A percentile compares a stretch with the other conserved stretches of the same genome.
These are phyloP conservation scores for Copsychus sechellarum DNA, from an alignment of 2,113 vertebrate genomes.

Conservation along the genomic window DNA sequence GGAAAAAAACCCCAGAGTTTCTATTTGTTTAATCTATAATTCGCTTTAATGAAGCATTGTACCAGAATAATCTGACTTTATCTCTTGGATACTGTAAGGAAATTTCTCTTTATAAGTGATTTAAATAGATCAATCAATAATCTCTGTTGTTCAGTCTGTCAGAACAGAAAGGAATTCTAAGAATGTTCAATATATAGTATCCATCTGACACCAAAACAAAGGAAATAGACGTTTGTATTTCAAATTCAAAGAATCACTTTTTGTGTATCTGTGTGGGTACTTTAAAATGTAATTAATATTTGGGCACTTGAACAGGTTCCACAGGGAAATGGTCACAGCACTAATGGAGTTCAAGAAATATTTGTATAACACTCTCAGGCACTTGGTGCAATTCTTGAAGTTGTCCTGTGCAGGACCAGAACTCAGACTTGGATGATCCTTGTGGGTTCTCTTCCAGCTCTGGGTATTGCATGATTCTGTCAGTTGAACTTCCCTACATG, in stretches of 20 bases:
- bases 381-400: accelerated
- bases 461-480: neutral
- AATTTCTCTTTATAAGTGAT: neutral
- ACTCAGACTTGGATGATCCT: accelerated
- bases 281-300: neutral
- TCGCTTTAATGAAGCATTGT: neutral
- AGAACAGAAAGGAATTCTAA: neutral
- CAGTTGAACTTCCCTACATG: neutral
- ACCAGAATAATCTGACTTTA: neutral
- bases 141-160: neutral
- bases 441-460: neutral
- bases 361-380: neutral
- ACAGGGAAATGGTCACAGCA: neutral
- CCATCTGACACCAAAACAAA: neutral
- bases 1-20: neutral
- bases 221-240: neutral
- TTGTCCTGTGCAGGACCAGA: neutral
- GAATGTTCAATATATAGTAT: neutral
- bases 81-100: neutral
- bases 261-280: neutral
- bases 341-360: neutral
- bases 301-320: neutral
- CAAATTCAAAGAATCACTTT: neutral
- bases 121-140: neutral
- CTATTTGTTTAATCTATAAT: constrained; percentile 14